Evolutionary conservation across 2,888 invertebrate genomes (phyloP).

Genomic region (Cyrtodaria siliqua): DNA sequence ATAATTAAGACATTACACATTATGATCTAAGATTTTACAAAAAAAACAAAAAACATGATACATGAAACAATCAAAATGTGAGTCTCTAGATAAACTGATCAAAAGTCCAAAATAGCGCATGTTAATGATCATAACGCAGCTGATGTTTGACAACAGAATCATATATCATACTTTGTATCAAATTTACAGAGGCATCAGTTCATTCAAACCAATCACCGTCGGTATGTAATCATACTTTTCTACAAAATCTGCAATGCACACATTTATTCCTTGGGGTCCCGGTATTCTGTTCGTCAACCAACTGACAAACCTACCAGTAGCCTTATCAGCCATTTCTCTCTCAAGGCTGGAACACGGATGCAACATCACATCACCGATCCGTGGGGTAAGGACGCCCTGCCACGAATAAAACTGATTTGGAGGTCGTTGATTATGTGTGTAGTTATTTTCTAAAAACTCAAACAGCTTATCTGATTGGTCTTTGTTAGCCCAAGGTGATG

Average conservation of each 20-base stretch:
- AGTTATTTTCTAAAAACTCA: conserved; percentile 88
- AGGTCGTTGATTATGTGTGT: conserved; percentile 87
- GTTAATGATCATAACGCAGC: too few relatives aligned
- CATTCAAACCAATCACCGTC: conserved; percentile 64
- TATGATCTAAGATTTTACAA: too few relatives aligned
- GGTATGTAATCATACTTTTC: conserved; percentile 85
- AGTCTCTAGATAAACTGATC: too few relatives aligned
- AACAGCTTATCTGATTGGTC: conserved; percentile 88
- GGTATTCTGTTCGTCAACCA: conserved; percentile 83
- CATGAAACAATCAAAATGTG: too few relatives aligned
- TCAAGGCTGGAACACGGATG: conserved; percentile 84
- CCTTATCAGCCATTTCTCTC: conserved; percentile 84
- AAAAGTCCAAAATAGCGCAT: too few relatives aligned
- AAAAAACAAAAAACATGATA: too few relatives aligned
- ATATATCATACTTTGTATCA: too few relatives aligned
- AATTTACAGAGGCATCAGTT: too few relatives aligned
- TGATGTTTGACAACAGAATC: too few relatives aligned
- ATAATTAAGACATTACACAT: too few relatives aligned
- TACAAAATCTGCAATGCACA: conserved; percentile 93
- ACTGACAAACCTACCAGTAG: conserved; percentile 81
- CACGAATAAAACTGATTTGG: conserved; percentile 90
- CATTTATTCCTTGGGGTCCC: conserved; percentile 88
- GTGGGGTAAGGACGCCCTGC: conserved; percentile 92
- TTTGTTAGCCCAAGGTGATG: conserved; percentile 94
- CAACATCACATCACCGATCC: conserved; percentile 68